These are phyloP conservation scores for Caradrina kadenii DNA, from an alignment of 2,888 invertebrate species.

Conservation along the genomic window DNA sequence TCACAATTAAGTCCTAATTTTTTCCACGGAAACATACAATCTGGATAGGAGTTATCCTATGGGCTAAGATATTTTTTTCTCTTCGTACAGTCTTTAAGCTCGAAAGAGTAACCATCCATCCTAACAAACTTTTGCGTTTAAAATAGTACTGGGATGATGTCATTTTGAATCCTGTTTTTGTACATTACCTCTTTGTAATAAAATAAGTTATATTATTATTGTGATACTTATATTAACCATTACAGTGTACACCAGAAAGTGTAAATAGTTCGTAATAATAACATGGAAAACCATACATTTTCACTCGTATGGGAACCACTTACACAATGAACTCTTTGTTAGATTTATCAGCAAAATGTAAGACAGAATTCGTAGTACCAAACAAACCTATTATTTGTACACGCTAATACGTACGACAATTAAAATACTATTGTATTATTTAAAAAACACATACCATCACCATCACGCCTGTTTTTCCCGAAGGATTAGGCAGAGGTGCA, in stretches of 20 bases:
- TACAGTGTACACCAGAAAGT: slow-evolving; percentile 35
- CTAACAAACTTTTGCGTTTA: too few relatives aligned
- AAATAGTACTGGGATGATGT: too few relatives aligned
- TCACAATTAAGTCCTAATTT: too few relatives aligned
- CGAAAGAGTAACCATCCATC: too few relatives aligned
- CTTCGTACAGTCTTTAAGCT: too few relatives aligned
- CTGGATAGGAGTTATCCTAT: too few relatives aligned
- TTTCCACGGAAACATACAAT: too few relatives aligned
- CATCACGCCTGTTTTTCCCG: too few relatives aligned
- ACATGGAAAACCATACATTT: slow-evolving; percentile 55
- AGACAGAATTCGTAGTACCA: slow-evolving; percentile 30
- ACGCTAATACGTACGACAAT: background rate
- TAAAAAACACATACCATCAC: too few relatives aligned
- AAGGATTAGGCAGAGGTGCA: too few relatives aligned
- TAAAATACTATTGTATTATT: background rate
- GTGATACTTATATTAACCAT: slow-evolving; percentile 1
- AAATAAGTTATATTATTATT: slow-evolving; percentile 8
- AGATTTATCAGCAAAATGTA: slow-evolving; percentile 41
- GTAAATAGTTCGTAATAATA: slow-evolving; percentile 36
- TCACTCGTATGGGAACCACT: slow-evolving; percentile 55
- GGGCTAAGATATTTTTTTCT: too few relatives aligned
- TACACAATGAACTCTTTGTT: slow-evolving; percentile 55
- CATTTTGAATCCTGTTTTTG: background rate
- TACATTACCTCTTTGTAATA: background rate
- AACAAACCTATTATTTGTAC: slow-evolving; percentile 23